Evolutionary conservation across 2,113 vertebrate species (phyloP).

Genomic region (Garra rufa): DNA sequence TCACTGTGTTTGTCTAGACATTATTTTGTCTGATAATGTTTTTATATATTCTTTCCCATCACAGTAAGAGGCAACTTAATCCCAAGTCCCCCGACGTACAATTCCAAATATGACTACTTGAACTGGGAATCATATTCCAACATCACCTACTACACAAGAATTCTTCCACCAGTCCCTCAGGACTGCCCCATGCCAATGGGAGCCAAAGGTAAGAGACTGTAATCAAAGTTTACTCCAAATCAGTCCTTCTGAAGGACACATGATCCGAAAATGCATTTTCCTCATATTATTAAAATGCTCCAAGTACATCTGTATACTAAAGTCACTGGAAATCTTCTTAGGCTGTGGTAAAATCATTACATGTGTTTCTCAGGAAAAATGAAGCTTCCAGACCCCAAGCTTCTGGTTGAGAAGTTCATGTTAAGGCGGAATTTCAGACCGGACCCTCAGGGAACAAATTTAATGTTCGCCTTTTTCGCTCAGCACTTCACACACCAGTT

Average conservation of each 20-base stretch:
- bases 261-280: neutral
- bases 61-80: constrained; percentile 86
- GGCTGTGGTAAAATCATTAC: neutral
- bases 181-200: constrained; percentile 91
- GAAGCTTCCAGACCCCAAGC: constrained; percentile 81
- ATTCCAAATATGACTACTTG: constrained; percentile 86
- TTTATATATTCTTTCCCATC: constrained; percentile 42
- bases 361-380: constrained; percentile 77
- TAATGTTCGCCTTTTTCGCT: constrained; percentile 97
- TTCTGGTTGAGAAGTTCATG: constrained; percentile 80
- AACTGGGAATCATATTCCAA: constrained; percentile 94
- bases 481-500: constrained; percentile 99
- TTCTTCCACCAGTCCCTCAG: constrained; percentile 87
- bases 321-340: neutral
- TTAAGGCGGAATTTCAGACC: constrained; percentile 83
- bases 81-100: constrained; percentile 93
- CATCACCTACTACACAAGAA: constrained; percentile 86
- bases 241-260: neutral
- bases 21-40: neutral
- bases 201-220: constrained; percentile 80
- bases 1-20: neutral
- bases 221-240: neutral
- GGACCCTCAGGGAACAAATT: constrained; percentile 86
- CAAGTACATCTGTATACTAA: neutral
- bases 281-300: neutral